Evolutionary conservation across 2,113 vertebrate species (phyloP), one percentile per base, ranked within the genome.

Genomic region (Ceyx melanurus): DNA sequence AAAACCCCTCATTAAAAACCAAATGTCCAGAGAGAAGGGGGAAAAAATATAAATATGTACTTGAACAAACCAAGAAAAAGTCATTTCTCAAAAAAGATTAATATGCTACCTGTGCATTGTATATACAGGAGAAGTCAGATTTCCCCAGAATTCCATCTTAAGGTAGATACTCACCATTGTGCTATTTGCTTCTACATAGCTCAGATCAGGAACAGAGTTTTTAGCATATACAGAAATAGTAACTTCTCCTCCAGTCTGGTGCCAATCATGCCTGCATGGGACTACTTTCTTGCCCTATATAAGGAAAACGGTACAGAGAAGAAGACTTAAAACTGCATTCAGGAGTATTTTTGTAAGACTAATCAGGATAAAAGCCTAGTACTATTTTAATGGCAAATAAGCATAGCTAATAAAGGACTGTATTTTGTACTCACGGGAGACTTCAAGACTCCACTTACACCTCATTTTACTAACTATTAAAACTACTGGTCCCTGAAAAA

Each of bases 151-250:
- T 43, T 31, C 33, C 23, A 82, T 25, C 43, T 58, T 68, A 46
- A 85, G n/a, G 65, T 5, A 79, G 9, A 31, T 60, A 90, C 99
- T 98, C 95, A 99, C 99, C 97, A 97, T 82, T 50, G 98, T 99
- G 96, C 99, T 99, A 95, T 99, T 99, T 54, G 98, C 99, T 84
- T 99, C 98, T 78, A 99, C 99, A 0, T 93, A 98, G 97, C 99
- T 99, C 46, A 99, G 97, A 84, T 99, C 98, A 53, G 99, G 99
- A 91, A 98, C 19, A 4, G 98, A 98, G 91, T 99, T 99, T 96
- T 99, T 99, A 90, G 99, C 98, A 89, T 99, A 99, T 62, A 99
- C 98, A 29, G 99, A 99, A 96, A 99, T 98, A 86, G 98, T 99
- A 86, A 99, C 99, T 97, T 99, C 98, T 48, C 98, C 94, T 57